These are phyloP conservation scores for Parasteatoda lunata DNA, from an alignment of 2,888 invertebrate species.

Conservation along the genomic window DNA sequence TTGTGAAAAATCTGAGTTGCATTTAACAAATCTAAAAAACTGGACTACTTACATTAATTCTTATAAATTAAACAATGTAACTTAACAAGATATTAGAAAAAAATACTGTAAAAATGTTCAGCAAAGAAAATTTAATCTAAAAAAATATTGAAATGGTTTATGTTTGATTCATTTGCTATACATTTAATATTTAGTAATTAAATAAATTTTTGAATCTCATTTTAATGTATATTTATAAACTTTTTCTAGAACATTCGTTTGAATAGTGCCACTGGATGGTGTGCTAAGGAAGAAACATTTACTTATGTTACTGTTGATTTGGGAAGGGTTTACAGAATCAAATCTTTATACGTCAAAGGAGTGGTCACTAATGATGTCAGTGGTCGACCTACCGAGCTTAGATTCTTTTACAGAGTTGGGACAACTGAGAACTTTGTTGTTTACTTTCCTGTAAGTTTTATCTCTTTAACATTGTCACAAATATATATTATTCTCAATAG, in stretches of 20 bases:
- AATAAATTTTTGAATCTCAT: not conserved
- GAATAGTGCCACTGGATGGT: conserved; percentile 96
- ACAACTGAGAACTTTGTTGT: conserved; percentile 96
- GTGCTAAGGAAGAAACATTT: conserved; percentile 92
- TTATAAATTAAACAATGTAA: too few species aligned
- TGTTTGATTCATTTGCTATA: not conserved
- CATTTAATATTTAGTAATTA: not conserved
- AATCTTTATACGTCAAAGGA: conserved; percentile 91
- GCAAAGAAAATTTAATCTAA: not conserved
- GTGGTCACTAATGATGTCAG: conserved; percentile 96
- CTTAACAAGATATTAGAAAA: too few species aligned
- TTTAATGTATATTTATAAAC: not conserved
- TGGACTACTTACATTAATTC: too few species aligned
- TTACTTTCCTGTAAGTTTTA: conserved; percentile 83
- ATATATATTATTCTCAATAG: too few species aligned
- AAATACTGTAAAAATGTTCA: not conserved
- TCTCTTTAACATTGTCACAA: not conserved
- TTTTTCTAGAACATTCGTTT: conserved; percentile 82
- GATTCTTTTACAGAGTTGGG: conserved; percentile 96
- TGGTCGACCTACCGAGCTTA: conserved; percentile 94
- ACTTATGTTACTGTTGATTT: conserved; percentile 96
- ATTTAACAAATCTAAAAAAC: not conserved
- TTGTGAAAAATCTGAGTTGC: not conserved
- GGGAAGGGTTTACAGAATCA: conserved; percentile 89
- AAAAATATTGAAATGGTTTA: not conserved